Conservation (phyloP, 1,140 invertebrate species). For the Myzus persicae region DNA sequence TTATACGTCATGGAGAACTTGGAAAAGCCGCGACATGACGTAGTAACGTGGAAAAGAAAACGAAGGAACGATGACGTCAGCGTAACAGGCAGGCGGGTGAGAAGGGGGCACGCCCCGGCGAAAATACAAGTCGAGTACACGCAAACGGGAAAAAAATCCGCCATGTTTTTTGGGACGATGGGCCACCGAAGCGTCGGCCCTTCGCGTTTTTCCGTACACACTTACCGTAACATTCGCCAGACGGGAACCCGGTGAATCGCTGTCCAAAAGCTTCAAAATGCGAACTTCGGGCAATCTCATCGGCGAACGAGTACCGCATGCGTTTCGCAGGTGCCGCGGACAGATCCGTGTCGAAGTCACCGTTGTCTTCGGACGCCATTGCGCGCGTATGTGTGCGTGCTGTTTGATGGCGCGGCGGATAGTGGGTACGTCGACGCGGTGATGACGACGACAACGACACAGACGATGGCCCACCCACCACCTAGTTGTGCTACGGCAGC, state of each 20-base stretch:
- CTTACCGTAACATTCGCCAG: constrained; percentile 53
- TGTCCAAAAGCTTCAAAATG: constrained; percentile 44
- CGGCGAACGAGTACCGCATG: constrained; percentile 54
- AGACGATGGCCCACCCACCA: background rate
- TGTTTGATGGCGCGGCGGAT: background rate
- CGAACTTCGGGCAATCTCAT: constrained; percentile 44
- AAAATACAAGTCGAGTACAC: background rate
- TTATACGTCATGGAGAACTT: background rate
- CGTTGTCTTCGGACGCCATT: constrained; percentile 29
- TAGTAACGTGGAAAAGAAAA: constrained; percentile 27
- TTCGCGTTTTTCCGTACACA: background rate
- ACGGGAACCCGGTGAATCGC: constrained; percentile 45
- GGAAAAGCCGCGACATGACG: background rate
- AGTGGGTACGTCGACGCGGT: constrained; percentile 17
- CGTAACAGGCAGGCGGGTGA: background rate
- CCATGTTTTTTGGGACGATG: background rate
- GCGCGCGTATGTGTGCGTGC: background rate
- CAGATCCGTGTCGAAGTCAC: constrained; percentile 43
- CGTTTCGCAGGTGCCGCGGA: constrained; percentile 53
- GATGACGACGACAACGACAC: background rate
- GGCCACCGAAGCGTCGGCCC: background rate
- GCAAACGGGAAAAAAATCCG: constrained; percentile 28
- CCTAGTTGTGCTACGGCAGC: background rate
- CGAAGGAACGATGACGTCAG: constrained; percentile 24
- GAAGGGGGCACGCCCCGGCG: constrained; percentile 20